Evolutionary conservation across 1,140 invertebrate genomes (phyloP).

Genomic region (Plutomurus gul): DNA sequence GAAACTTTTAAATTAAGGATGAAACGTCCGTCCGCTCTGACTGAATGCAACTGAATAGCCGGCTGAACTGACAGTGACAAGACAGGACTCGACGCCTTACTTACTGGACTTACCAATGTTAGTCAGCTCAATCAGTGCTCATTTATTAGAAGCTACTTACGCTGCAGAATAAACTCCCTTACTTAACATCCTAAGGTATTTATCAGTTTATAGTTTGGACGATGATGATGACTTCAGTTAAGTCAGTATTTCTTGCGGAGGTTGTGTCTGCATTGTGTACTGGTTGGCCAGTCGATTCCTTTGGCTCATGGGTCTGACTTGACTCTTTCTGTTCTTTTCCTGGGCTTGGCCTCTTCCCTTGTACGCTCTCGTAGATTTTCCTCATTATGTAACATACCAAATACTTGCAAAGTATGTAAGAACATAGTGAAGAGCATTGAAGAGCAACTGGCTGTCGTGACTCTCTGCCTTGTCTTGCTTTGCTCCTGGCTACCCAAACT

Average conservation of each 20-base stretch:
- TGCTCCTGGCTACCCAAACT: neutral
- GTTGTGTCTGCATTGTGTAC: neutral
- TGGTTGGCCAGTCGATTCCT: neutral
- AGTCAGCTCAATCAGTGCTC: too few relatives aligned
- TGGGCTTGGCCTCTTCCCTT: neutral
- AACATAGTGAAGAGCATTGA: neutral
- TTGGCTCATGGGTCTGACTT: neutral
- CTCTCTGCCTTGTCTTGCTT: neutral
- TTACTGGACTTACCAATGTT: too few relatives aligned
- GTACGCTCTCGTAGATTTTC: neutral
- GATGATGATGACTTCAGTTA: too few relatives aligned
- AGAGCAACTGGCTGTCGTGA: neutral
- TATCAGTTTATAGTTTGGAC: too few relatives aligned
- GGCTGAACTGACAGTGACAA: neutral
- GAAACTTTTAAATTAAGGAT: too few relatives aligned
- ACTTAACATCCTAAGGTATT: too few relatives aligned
- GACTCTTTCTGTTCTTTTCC: neutral
- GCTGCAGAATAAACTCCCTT: too few relatives aligned
- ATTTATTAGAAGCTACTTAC: too few relatives aligned
- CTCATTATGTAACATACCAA: neutral
- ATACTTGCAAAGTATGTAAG: too few relatives aligned
- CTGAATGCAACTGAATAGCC: neutral
- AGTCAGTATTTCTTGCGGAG: neutral
- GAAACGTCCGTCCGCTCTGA: neutral
- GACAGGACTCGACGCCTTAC: too few relatives aligned